These are phyloP conservation scores for Nomada ferruginata DNA, from an alignment of 2,888 invertebrate species.

Conservation along the genomic window DNA sequence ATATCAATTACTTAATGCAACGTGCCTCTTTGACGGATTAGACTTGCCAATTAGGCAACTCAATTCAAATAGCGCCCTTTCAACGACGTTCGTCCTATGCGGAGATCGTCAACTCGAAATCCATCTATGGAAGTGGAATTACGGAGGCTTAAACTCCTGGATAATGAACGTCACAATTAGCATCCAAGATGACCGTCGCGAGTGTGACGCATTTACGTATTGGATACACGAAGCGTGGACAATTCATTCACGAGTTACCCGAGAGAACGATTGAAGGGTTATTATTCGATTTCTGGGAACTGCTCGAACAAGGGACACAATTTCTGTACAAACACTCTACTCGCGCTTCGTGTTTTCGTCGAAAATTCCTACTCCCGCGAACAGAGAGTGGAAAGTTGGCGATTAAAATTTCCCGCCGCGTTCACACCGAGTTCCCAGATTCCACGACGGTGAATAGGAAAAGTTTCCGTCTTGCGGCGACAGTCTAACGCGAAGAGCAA, in stretches of 20 bases:
- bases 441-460: background rate
- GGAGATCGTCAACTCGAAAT: background rate
- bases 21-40: conserved; percentile 15
- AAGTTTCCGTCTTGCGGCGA: background rate
- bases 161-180: conserved; percentile 18
- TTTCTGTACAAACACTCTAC: no score
- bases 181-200: background rate
- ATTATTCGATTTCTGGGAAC: background rate
- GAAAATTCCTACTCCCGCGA: no score
- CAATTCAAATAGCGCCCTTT: background rate
- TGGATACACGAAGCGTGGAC: background rate
- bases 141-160: background rate
- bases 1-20: conserved; percentile 1
- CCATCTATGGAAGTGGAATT: conserved; percentile 6
- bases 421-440: conserved; percentile 20
- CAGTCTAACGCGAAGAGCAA: conserved; percentile 10
- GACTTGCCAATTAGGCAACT: conserved; percentile 14
- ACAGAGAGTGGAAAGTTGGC: background rate
- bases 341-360: background rate
- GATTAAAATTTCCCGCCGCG: conserved; percentile 61
- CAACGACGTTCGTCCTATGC: background rate
- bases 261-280: no score
- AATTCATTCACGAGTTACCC: background rate
- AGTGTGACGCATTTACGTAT: no score
- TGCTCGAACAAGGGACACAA: no score